Base-by-base conservation (phyloP, 1,140 invertebrate genomes). In the Ectropis grisescens region DNA sequence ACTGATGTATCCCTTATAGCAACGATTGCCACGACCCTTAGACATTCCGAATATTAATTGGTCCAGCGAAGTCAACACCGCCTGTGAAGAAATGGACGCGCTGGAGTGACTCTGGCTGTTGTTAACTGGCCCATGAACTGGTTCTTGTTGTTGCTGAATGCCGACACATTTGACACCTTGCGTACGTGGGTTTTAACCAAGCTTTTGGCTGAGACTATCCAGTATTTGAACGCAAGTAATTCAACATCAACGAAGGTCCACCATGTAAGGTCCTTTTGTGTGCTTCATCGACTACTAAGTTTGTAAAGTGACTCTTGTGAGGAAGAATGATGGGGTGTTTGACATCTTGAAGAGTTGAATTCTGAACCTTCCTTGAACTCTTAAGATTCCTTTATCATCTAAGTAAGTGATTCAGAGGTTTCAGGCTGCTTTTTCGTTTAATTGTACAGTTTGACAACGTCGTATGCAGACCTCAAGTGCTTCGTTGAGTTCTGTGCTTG, bases 81-180 rank as follows among this genome's bases (percentile, higher is more conserved):
- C n/a, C 24, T 16, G 8, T 8, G 5, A 6, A 15, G n/a, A 11
- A 35, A 35, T 2, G 33, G 33, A 2, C 15, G 14, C 8, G 24
- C 9, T 6, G 33, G 33, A 4, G 10, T 35, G 7, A 35, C 12
- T 11, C 33, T 27, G 4, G 9, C 13, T 1, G 22, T 9, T 19
- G 33, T 24, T 19, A 35, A 15, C 6, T 35, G 24, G 5, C 33
- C 33, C 33, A 35, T 35, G 1, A 35, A 35, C n/a, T 9, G 33
- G 24, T n/a, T n/a, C 6, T 11, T 11, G 33, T 6, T 19, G n/a
- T 7, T 19, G 25, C 13, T 2, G 24, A 3, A 11, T 35, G 11
- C 2, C 13, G 4, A 33, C 14, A 23, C 30, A 33, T 2, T 6
- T 11, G 8, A 23, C 30, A 11, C 30, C 6, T 33, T 23, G 1